phyloP scores from a whole-genome alignment of 2,113 vertebrate species.

The Condylura cristata region DNA sequence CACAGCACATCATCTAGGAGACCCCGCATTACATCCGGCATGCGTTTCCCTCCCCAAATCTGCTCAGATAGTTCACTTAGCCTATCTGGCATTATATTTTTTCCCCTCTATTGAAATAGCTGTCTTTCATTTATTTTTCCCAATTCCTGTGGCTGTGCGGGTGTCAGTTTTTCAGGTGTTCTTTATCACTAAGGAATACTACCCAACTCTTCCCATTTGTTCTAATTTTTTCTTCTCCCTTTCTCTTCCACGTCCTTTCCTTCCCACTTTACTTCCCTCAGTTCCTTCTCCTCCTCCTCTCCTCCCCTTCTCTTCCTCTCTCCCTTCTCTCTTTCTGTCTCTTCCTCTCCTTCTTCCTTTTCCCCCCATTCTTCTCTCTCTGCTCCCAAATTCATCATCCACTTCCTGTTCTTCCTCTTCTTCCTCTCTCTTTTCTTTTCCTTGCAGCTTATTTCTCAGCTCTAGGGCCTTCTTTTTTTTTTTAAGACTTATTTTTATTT shows the following conservation, averaged over 20 bases:
- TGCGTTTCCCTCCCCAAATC: neutral
- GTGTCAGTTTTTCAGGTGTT: too few relatives aligned
- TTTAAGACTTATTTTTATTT: too few relatives aligned
- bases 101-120: neutral
- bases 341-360: too few relatives aligned
- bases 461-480: neutral
- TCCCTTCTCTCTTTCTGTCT: neutral
- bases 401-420: neutral
- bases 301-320: neutral
- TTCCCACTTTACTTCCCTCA: neutral
- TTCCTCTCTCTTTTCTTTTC: neutral
- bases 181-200: neutral
- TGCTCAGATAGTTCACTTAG: neutral
- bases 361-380: too few relatives aligned
- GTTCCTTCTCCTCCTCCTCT: neutral
- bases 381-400: neutral
- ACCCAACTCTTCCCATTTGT: neutral
- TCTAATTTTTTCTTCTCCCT: neutral
- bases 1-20: neutral
- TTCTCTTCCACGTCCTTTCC: neutral
- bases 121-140: neutral
- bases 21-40: neutral
- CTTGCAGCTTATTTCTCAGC: neutral
- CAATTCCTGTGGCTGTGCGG: neutral
- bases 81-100: neutral